Evolutionary conservation across 2,797 vertebrate species (phyloP), one percentile per base, ranked within the genome.

Genomic region (Alfaro cultratus): DNA sequence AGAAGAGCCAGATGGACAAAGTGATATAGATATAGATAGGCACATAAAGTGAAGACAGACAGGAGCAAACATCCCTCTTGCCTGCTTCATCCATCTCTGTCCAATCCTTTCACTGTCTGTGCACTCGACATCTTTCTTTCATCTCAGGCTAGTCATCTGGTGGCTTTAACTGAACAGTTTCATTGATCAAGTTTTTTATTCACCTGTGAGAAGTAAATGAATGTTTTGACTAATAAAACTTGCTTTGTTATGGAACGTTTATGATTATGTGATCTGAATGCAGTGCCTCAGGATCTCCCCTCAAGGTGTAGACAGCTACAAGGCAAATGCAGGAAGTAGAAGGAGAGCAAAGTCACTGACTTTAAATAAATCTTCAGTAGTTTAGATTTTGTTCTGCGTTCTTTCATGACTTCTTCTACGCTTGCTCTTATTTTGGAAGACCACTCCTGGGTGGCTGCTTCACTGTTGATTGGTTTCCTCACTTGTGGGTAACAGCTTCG

Each of bases 11-110:
- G 83, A 92, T 68, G 82, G 83, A 85, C 86, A 86, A 83, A 89
- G 83, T 89, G 89, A 92, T 89, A 85, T 75, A 86, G 82, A 93
- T 90, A 85, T 76, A 86, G 78, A 91, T 76, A 68, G 91, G 87
- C 82, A 34, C 72, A 53, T 73, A 77, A 82, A 89, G 91, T 82
- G 82, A 90, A 89, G 87, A 92, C 80, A 75, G 87, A 92, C 85
- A 91, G 89, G 87, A 89, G 85, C 78, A 77, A 83, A 81, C 90
- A 89, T 80, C 85, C 83, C 82, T 67, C 73, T 76, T 74, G 78
- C 79, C 77, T 43, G 16, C 85, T 87, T 74, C 89, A 93, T 93
- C 90, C 85, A 85, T 93, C 90, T 93, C 88, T 91, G 85, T 91
- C 92, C 47, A n/a, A 81, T 86, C 81, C 82, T 77, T 41, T 89